Conservation (phyloP, 2,113 vertebrate genomes). For the Chelonoidis abingdonii region DNA sequence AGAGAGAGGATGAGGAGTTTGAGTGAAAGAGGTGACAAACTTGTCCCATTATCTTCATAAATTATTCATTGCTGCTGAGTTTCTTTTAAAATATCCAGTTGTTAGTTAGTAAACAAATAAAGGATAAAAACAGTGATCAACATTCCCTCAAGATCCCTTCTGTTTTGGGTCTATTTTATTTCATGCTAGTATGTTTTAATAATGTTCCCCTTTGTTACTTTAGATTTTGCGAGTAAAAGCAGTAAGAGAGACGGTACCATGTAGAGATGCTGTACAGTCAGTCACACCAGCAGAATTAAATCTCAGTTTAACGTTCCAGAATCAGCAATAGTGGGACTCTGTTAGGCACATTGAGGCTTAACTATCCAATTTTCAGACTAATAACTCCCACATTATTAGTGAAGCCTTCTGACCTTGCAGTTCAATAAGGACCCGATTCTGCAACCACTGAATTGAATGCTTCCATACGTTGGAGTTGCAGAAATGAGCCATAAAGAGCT, state of each 20-base stretch:
- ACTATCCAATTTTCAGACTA: background rate
- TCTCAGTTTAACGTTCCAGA: constrained; percentile 29
- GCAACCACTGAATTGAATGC: background rate
- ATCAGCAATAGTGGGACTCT: background rate
- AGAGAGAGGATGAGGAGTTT: background rate
- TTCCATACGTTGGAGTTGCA: background rate
- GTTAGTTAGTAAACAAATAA: background rate
- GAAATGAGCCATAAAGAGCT: background rate
- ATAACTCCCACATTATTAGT: background rate
- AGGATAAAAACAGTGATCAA: background rate
- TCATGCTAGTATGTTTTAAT: background rate
- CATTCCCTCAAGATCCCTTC: background rate
- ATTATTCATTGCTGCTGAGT: background rate
- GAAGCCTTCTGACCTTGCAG: background rate
- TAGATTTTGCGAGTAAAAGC: background rate
- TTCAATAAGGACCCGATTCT: background rate
- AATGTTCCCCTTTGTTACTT: constrained; percentile 18
- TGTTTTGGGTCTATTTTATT: constrained; percentile 23
- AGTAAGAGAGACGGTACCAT: background rate
- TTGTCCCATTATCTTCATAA: background rate
- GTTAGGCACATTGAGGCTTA: background rate
- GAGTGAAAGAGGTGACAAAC: background rate
- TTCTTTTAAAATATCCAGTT: background rate
- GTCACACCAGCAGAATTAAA: constrained; percentile 22
- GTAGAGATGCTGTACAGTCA: background rate